phyloP scores from a whole-genome alignment of 2,797 vertebrate species.

The Coendou prehensilis region DNA sequence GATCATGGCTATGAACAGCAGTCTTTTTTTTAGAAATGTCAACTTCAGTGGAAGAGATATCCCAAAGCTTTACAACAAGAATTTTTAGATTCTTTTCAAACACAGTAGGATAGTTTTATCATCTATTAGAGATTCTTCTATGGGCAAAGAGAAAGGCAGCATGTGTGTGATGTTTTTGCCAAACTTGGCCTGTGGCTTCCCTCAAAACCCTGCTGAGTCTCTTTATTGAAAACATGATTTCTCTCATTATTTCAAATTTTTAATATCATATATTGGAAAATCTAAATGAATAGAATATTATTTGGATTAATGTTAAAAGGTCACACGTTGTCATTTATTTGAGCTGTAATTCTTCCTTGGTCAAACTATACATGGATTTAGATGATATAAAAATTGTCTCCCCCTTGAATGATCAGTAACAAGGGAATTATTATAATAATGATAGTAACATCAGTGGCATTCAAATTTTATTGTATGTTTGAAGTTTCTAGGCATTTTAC shows the following conservation, averaged over 20 bases:
- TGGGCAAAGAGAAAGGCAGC: neutral
- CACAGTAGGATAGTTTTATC: neutral
- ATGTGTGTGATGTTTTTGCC: neutral
- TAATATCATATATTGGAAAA: neutral
- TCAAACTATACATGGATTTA: neutral
- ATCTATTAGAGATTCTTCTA: neutral
- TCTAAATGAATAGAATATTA: neutral
- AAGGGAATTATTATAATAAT: neutral
- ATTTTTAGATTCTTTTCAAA: neutral
- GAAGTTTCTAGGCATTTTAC: neutral
- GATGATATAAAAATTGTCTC: neutral
- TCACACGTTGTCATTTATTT: neutral
- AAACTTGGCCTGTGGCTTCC: neutral
- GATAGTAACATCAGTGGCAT: neutral
- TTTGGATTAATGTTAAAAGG: neutral
- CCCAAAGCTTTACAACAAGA: neutral
- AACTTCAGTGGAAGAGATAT: neutral
- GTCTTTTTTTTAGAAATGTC: neutral
- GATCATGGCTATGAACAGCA: neutral
- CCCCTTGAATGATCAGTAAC: neutral
- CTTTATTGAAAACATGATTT: neutral
- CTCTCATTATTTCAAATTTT: neutral
- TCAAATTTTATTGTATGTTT: neutral
- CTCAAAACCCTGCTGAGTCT: neutral
- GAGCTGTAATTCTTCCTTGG: neutral